These are phyloP conservation scores for Pteropus rufus DNA, from an alignment of 2,797 vertebrate species.

Conservation along the genomic window DNA sequence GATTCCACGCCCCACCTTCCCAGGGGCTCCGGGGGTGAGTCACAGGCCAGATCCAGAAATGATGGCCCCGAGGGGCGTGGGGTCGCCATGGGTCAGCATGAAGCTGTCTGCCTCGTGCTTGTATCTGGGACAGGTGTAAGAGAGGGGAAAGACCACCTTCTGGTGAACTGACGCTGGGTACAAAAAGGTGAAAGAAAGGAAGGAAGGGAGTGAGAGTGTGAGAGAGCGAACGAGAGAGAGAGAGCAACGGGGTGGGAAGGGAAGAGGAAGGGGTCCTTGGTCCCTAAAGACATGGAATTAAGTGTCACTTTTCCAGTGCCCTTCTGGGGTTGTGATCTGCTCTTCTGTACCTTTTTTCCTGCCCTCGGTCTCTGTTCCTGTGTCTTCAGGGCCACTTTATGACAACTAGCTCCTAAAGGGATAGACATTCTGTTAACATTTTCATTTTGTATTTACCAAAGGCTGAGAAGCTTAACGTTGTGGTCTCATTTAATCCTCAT, in stretches of 20 bases:
- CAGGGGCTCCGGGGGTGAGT: constrained; percentile 98
- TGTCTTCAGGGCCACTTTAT: not conserved
- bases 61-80: constrained; percentile 21
- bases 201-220: not conserved
- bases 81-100: rapidly evolving
- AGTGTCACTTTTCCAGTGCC: not conserved
- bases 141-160: not conserved
- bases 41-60: not conserved
- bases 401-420: not conserved
- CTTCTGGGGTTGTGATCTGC: not conserved
- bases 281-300: not conserved
- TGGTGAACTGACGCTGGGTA: not conserved
- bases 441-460: not conserved
- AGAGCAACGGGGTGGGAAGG: no score
- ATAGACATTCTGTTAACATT: not conserved
- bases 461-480: not conserved
- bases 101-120: not conserved
- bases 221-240: rapidly evolving
- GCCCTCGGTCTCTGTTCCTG: not conserved
- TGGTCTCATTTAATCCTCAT: not conserved
- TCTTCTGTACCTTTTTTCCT: not conserved
- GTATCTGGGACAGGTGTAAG: not conserved
- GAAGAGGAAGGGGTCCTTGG: no score
- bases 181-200: not conserved
- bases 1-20: constrained; percentile 96